phyloP scores from a whole-genome alignment of 1,140 invertebrate species.

The Microplitis demolitor region DNA sequence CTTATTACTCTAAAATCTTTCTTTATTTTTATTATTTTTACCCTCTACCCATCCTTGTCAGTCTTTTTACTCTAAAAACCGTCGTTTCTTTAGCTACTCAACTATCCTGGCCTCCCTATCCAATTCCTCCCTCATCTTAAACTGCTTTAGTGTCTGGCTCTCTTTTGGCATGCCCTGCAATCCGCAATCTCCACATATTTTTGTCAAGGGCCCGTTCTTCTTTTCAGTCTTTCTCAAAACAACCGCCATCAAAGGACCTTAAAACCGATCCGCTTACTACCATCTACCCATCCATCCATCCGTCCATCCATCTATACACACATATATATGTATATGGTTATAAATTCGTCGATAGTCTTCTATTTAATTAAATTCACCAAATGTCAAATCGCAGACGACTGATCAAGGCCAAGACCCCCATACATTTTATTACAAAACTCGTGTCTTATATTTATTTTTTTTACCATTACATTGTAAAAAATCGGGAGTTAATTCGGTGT shows the following conservation, averaged over 20 bases:
- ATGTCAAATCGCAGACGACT: not conserved
- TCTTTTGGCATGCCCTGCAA: constrained; percentile 6
- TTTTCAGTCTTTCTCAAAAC: not conserved
- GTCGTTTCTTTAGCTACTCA: not conserved
- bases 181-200: constrained; percentile 40
- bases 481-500: too few relatives aligned
- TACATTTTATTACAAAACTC: not conserved
- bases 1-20: not conserved
- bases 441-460: not conserved
- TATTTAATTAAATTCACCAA: constrained; percentile 8
- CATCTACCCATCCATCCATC: too few relatives aligned
- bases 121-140: not conserved
- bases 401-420: not conserved
- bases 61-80: not conserved
- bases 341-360: constrained; percentile 14
- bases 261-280: not conserved
- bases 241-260: constrained; percentile 5
- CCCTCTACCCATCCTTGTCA: too few relatives aligned
- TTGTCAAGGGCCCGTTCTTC: constrained; percentile 3
- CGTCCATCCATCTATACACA: too few relatives aligned
- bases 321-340: not conserved
- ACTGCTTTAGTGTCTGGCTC: not conserved
- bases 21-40: too few relatives aligned
- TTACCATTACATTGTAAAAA: too few relatives aligned
- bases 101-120: not conserved